These are phyloP conservation scores for Neomorphus geoffroyi DNA, from an alignment of 2,797 vertebrate genomes.

Conservation along the genomic window DNA sequence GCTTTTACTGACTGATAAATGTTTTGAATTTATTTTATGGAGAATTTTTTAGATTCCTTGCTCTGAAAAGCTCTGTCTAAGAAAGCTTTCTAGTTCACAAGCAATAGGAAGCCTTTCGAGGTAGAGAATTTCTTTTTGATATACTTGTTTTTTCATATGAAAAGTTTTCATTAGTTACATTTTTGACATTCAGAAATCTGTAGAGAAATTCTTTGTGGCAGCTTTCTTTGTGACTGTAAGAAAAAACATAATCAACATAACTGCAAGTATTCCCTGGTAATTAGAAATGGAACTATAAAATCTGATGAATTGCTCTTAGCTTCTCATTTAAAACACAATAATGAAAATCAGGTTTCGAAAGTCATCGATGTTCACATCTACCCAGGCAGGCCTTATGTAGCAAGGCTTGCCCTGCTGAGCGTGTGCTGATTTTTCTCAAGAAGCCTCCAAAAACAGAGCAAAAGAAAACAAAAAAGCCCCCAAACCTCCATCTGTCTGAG, in stretches of 20 bases:
- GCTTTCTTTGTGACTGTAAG: not conserved
- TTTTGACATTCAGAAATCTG: not conserved
- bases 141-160: not conserved
- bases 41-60: not conserved
- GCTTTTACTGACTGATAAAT: constrained; percentile 5
- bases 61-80: not conserved
- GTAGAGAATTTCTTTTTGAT: not conserved
- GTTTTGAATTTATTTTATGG: constrained; percentile 23
- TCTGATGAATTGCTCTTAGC: not conserved
- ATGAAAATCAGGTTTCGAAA: not conserved
- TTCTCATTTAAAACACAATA: not conserved
- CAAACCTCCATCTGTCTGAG: not conserved
- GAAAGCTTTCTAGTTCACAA: not conserved
- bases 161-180: not conserved
- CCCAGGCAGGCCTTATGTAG: not conserved
- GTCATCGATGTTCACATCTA: not conserved
- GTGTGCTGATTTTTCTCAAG: not conserved
- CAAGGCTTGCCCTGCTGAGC: not conserved
- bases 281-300: not conserved
- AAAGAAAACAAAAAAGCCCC: not conserved
- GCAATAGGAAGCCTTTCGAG: not conserved
- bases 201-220: not conserved
- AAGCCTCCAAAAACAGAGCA: not conserved
- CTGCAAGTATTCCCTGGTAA: not conserved
- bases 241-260: fast-evolving